Percentiles rank a stretch among this genome's conserved stretches.
Conservation (phyloP, 2,888 invertebrate species). For the Catocala sponsa region DNA sequence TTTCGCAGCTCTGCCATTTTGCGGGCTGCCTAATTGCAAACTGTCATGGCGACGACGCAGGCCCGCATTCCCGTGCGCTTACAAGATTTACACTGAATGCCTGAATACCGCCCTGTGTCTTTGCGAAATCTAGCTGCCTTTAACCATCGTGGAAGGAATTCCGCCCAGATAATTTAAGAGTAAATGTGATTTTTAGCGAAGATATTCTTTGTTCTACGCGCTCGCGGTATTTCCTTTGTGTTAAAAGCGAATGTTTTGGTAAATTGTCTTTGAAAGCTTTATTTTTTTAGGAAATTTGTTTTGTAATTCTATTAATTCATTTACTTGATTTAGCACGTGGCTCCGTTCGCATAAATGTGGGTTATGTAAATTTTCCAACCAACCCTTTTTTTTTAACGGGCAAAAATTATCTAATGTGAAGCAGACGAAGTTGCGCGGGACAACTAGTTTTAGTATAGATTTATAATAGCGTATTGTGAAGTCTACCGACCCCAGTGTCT, state of each 20-base stretch:
- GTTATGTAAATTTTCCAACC: too few species aligned
- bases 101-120: constrained; percentile 66
- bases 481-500: too few species aligned
- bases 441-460: too few species aligned
- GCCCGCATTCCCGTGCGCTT: constrained; percentile 63
- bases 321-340: too few species aligned
- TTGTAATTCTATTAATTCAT: too few species aligned
- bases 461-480: too few species aligned
- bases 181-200: constrained; percentile 37
- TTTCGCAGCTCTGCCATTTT: constrained; percentile 62
- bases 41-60: constrained; percentile 67
- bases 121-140: constrained; percentile 54
- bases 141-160: constrained; percentile 56
- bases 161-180: constrained; percentile 39
- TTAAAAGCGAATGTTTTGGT: constrained; percentile 1
- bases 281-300: neutral
- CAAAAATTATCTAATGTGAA: too few species aligned
- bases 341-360: too few species aligned
- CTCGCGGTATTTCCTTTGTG: constrained; percentile 3
- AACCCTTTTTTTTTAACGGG: too few species aligned
- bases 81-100: constrained; percentile 66
- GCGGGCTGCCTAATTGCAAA: constrained; percentile 67
- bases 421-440: too few species aligned
- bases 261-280: neutral
- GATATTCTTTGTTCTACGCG: constrained; percentile 23